Conservation (phyloP, 2,888 invertebrate genomes). For the Rotaria macrura region DNA sequence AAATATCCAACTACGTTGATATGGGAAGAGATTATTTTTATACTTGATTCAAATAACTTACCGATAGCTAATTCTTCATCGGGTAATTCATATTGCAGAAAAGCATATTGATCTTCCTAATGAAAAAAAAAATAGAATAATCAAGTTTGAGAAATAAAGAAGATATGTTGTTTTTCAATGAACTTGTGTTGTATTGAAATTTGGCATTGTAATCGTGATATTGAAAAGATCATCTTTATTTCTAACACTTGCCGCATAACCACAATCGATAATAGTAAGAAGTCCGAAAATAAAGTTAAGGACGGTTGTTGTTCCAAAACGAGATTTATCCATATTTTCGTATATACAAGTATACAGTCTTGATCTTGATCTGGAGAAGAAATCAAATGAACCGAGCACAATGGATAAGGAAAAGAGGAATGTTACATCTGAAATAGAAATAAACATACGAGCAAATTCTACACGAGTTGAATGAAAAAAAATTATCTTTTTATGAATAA, state of each 20-base stretch:
- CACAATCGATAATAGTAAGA: not conserved
- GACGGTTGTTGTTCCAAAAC: slow-evolving; percentile 3
- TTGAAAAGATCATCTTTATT: slow-evolving; percentile 5
- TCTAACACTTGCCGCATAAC: not conserved
- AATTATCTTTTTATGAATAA: not conserved
- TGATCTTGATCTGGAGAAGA: not conserved
- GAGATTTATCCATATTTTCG: not conserved
- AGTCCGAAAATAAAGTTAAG: not conserved
- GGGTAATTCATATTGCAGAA: slow-evolving; percentile 14
- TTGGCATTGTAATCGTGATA: slow-evolving; percentile 2
- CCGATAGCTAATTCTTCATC: slow-evolving; percentile 14
- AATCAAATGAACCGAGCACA: not conserved
- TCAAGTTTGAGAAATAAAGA: not conserved
- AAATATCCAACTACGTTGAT: not conserved
- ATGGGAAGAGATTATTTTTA: too few relatives aligned
- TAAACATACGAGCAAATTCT: not conserved
- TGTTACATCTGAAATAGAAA: not conserved
- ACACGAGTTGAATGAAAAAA: not conserved
- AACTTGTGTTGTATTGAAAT: slow-evolving; percentile 18
- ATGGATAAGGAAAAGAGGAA: not conserved
- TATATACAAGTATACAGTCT: not conserved
- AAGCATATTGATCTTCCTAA: slow-evolving; percentile 8
- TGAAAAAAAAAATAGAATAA: not conserved
- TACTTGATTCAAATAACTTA: not conserved
- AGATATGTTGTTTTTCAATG: not conserved